Evolutionary conservation across 2,113 vertebrate species (phyloP).

Genomic region (Corvus hawaiiensis): DNA sequence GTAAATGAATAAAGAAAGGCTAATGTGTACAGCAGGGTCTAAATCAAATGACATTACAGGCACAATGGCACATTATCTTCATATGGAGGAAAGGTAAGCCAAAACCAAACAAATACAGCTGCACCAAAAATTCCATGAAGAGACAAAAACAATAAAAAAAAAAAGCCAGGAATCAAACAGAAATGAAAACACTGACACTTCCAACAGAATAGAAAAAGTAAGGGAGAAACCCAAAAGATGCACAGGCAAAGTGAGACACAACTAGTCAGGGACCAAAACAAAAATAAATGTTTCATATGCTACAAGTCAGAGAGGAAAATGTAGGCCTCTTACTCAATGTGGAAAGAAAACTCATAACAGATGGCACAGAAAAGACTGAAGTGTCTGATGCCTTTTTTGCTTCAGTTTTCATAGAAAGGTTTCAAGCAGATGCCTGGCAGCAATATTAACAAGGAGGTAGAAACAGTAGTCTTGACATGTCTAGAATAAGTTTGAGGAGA

Average conservation of each 20-base stretch:
- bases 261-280: background rate
- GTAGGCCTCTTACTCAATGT: background rate
- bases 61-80: background rate
- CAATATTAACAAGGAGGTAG: background rate
- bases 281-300: background rate
- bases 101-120: background rate
- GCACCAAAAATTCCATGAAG: background rate
- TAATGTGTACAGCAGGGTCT: background rate
- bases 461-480: background rate
- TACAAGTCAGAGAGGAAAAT: background rate
- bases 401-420: constrained; percentile 18
- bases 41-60: background rate
- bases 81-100: background rate
- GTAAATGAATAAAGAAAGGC: background rate
- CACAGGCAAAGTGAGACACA: background rate
- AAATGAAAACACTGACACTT: background rate
- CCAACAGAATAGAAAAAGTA: background rate
- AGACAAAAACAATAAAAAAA: background rate
- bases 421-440: constrained; percentile 23
- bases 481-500: background rate
- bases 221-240: background rate
- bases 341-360: constrained; percentile 9
- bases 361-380: constrained; percentile 23
- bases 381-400: constrained; percentile 36
- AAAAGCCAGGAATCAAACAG: background rate